Base-by-base conservation (phyloP, 2,797 vertebrate species). In the Fundulus diaphanus region DNA sequence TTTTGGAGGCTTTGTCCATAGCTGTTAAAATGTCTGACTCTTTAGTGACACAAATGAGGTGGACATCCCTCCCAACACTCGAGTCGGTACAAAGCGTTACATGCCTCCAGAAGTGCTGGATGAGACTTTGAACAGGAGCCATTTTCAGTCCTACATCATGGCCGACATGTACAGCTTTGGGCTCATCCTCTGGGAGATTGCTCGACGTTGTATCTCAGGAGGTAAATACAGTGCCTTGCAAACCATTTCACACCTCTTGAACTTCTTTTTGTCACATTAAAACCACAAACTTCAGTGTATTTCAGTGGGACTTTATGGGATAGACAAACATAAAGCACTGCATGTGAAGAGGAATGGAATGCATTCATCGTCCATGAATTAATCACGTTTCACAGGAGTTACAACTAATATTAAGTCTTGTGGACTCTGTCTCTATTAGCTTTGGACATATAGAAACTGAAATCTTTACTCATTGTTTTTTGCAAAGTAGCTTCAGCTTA, bases 101-200 rank as follows among this genome's bases (percentile, higher is more conserved):
- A 99, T 99, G 98, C 96, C 98, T 76, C 98, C 98, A 0, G 98
- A 99, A 80, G 98, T 99, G 77, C 88, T 99, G 92, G 98, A 99
- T 15, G 97, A 99, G 93, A 98, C 95, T 85, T 93, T 99, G 86
- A 98, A 99, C 44, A 95, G 96, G 68, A 97, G 95, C 80, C 97
- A 99, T 80, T 99, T 99, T 61, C 97, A 99, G 93, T 99, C 97
- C 0, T 99, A 98, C 88, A 99, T 99, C 92, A 99, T 98, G 97
- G 97, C 98, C 0, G 98, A 99, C 92, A 98, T 99, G 96, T 99
- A 99, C 93, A 99, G 98, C 86, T 99, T 98, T 63, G 97, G 98
- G 48, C 97, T 99, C 68, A 98, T 99, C 89, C 96, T 99, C 15
- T 99, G 98, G 98, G 98, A 99, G 93, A 95, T 99, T 7, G 96